Evolutionary conservation across 2,113 vertebrate species (phyloP).

Genomic region (Micromys minutus): DNA sequence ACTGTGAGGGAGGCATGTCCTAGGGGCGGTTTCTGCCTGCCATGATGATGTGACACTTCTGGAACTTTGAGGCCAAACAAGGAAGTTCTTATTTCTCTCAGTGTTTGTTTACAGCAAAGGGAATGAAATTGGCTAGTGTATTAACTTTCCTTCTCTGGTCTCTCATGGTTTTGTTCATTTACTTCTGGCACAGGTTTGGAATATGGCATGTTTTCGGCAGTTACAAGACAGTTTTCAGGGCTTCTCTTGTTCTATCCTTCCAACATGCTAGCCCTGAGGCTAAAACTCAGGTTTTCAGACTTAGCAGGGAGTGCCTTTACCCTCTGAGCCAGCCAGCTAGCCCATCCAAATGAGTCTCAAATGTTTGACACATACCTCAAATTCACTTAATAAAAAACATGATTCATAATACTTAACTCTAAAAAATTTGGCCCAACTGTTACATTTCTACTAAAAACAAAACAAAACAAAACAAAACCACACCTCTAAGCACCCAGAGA

Average conservation of each 20-base stretch:
- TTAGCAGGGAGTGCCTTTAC: not conserved
- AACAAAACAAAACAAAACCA: no score
- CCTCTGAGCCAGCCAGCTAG: not conserved
- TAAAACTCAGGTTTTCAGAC: not conserved
- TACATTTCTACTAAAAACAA: constrained; percentile 55
- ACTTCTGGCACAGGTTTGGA: not conserved
- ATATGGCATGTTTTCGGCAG: no score
- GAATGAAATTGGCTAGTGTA: not conserved
- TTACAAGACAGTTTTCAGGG: not conserved
- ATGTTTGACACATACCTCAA: not conserved
- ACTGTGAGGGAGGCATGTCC: not conserved
- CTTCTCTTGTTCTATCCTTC: not conserved
- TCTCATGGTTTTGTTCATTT: not conserved
- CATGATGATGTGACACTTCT: not conserved
- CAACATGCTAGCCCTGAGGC: no score
- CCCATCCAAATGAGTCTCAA: not conserved
- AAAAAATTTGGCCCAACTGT: not conserved
- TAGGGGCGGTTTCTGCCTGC: not conserved
- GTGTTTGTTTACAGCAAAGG: not conserved
- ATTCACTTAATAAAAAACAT: constrained; percentile 13
- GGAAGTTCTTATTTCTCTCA: not conserved
- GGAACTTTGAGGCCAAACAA: not conserved
- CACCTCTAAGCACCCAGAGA: not conserved
- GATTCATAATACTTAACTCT: not conserved
- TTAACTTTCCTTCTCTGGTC: not conserved